Base-by-base conservation (phyloP, 1,140 invertebrate genomes). In the Dendrolimus punctatus region DNA sequence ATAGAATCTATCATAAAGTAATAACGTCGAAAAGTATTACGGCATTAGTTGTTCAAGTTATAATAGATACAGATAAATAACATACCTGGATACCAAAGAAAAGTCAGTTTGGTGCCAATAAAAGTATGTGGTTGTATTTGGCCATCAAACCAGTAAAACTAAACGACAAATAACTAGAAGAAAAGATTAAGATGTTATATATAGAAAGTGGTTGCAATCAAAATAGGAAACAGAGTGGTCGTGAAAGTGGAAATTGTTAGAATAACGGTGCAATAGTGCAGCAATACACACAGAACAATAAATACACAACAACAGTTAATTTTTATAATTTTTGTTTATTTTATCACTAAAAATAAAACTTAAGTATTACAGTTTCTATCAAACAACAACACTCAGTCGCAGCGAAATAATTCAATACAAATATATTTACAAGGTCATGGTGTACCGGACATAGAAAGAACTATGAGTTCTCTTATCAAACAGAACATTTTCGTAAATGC, bases 261-360 rank as follows among this genome's bases (percentile, higher is more conserved):
- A 66, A 68, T 70, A 67, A 72, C 51, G 60, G 78, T 81, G 76
- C 74, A 73, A 63, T 39, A 70, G 73, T 83, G 78, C 73, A 66
- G 61, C 47, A 62, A 62, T 73, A 78, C 55, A 61, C 61, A 71
- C 56, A 73, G 57, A 76, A 80, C 75, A 76, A 74, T 23, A 23
- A 23, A 23, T 23, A 81, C 59, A 79, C 72, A 78, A 79, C 66
- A 66, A 41, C 42, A 39, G 43, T 58, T 64, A 70, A 68, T 76
- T 81, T 83, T 85, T 75, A 73, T 76, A 60, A 70, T 69, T 80
- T 81, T 84, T 79, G 69, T 86, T 83, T 81, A 81, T 86, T 84
- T 80, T 83, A 86, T 86, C 73, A 86, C 83, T 86, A 86, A 86
- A 81, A 73, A 80, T 84, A 81, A 85, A 86, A 76, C 83, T 86